Percentiles rank a stretch among this genome's conserved stretches.
Evolutionary conservation across 2,113 vertebrate genomes (phyloP).

Genomic region (Siniperca knerii): DNA sequence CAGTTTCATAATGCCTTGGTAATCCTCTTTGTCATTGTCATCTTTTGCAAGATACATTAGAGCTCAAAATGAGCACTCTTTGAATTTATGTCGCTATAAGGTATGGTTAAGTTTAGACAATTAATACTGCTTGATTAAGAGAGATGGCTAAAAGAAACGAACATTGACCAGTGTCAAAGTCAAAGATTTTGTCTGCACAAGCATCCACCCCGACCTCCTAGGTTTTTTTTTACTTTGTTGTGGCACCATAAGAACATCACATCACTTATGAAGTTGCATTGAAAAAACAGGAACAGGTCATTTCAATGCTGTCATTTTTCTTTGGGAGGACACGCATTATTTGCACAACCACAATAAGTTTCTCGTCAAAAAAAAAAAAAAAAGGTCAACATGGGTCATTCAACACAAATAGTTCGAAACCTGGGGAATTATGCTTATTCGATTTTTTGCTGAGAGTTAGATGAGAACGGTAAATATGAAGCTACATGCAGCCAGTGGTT

Average conservation of each 20-base stretch:
- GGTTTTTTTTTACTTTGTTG: not conserved
- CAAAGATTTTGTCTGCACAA: not conserved
- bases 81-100: not conserved
- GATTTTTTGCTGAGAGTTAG: not conserved
- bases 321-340: not conserved
- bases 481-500: too few species aligned
- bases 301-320: not conserved
- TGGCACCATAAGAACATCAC: not conserved
- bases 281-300: not conserved
- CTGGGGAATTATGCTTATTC: not conserved
- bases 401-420: not conserved
- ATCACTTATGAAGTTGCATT: not conserved
- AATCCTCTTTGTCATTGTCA: constrained; percentile 1
- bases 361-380: not conserved
- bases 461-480: not conserved
- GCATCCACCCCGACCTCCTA: not conserved
- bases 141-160: not conserved
- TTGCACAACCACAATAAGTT: not conserved
- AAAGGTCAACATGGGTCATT: not conserved
- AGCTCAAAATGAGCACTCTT: not conserved
- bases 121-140: constrained; percentile 5
- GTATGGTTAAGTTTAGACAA: not conserved
- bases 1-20: not conserved
- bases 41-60: not conserved
- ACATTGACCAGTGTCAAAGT: not conserved